A percentile compares a stretch with the other conserved stretches of the same genome.
Evolutionary conservation across 1,140 invertebrate genomes (phyloP).

Genomic region (Drosophila erecta): DNA sequence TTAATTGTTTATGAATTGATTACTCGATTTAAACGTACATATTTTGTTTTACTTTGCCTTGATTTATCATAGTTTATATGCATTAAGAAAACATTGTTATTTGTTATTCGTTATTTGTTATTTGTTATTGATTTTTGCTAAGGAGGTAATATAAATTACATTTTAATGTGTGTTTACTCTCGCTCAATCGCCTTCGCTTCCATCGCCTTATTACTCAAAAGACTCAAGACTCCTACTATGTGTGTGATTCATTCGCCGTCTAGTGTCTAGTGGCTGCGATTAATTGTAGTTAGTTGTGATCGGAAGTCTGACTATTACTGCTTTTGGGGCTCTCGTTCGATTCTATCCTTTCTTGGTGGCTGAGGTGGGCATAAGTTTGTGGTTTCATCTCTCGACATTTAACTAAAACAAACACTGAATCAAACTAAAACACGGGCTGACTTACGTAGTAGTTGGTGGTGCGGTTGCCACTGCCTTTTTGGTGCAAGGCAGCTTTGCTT

Average conservation of each 20-base stretch:
- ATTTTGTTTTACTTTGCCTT: slow-evolving; percentile 42
- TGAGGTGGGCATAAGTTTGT: slow-evolving; percentile 80
- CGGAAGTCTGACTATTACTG: slow-evolving; percentile 68
- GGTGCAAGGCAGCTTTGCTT: slow-evolving; percentile 15
- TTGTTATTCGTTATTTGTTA: slow-evolving; percentile 35
- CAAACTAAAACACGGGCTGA: slow-evolving; percentile 81
- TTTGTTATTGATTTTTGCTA: slow-evolving; percentile 81
- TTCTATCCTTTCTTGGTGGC: slow-evolving; percentile 66
- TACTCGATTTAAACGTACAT: slow-evolving; percentile 50
- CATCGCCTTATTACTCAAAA: slow-evolving; percentile 15
- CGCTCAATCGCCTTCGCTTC: slow-evolving; percentile 23
- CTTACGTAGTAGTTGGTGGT: slow-evolving; percentile 67
- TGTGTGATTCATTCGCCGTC: slow-evolving; percentile 1
- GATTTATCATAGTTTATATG: slow-evolving; percentile 38
- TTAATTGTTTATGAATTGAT: slow-evolving; percentile 56
- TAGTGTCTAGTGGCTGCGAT: slow-evolving; percentile 6
- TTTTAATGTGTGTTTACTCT: slow-evolving; percentile 71
- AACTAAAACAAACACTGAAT: slow-evolving; percentile 78
- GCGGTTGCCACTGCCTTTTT: slow-evolving; percentile 27
- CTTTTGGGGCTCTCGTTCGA: slow-evolving; percentile 5
- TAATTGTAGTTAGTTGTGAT: slow-evolving; percentile 62
- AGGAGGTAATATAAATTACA: slow-evolving; percentile 83
- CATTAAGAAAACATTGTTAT: slow-evolving; percentile 45
- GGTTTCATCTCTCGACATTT: slow-evolving; percentile 56
- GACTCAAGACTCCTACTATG: slow-evolving; percentile 15